phyloP scores from a whole-genome alignment of 2,888 invertebrate species.

The Melipona bicolor region DNA sequence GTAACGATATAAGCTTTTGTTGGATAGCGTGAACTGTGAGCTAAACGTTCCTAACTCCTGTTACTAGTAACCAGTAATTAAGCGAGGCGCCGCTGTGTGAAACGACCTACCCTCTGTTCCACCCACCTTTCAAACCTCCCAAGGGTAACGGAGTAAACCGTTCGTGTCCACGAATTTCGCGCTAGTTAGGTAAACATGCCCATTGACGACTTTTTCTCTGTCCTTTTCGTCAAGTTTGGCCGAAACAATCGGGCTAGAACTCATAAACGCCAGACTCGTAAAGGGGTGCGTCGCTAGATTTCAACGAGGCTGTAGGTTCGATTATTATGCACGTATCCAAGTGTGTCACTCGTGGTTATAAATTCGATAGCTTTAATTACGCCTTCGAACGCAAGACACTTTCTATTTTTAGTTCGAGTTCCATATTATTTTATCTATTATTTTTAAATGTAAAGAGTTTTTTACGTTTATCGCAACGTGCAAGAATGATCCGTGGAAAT shows the following conservation, averaged over 20 bases:
- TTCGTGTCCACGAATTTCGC: slow-evolving; percentile 59
- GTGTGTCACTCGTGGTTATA: background rate
- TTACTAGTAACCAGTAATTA: slow-evolving; percentile 81
- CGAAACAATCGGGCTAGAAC: slow-evolving; percentile 1
- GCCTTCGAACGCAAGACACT: background rate
- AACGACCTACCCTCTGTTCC: slow-evolving; percentile 72
- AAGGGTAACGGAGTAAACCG: slow-evolving; percentile 61
- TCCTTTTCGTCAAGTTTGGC: slow-evolving; percentile 7
- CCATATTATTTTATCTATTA: too few relatives aligned
- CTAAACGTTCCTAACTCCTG: slow-evolving; percentile 79
- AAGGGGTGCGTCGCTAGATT: background rate
- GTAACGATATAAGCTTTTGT: slow-evolving; percentile 74
- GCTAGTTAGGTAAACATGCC: slow-evolving; percentile 37
- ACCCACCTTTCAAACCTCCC: slow-evolving; percentile 57
- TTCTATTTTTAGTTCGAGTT: too few relatives aligned
- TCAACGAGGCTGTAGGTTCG: background rate
- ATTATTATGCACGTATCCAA: too few relatives aligned
- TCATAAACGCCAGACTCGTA: background rate
- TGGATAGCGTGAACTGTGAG: slow-evolving; percentile 75
- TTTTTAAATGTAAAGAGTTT: too few relatives aligned
- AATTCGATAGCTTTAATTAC: background rate
- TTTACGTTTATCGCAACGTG: too few relatives aligned
- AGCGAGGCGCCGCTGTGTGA: slow-evolving; percentile 80
- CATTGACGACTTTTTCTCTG: slow-evolving; percentile 13
- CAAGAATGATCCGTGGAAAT: background rate